These are phyloP conservation scores for Drosophila neoperkinsi DNA, from an alignment of 2,888 invertebrate genomes.

Conservation along the genomic window DNA sequence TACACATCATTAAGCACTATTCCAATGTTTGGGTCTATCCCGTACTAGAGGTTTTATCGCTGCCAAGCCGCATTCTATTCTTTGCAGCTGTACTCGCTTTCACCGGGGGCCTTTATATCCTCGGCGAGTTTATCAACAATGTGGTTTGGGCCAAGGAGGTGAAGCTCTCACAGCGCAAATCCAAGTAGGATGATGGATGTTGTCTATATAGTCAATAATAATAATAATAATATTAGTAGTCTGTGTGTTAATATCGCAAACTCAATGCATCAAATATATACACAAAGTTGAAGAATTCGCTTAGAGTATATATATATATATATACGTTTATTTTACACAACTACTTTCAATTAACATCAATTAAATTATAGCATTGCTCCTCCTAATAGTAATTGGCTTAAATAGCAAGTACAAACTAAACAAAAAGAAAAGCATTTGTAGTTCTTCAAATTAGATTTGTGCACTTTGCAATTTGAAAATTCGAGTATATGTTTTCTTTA, in stretches of 20 bases:
- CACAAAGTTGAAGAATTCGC: slow-evolving; percentile 28
- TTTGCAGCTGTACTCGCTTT: slow-evolving; percentile 89
- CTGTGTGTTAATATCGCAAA: slow-evolving; percentile 29
- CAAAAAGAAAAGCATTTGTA: slow-evolving; percentile 33
- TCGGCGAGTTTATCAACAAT: slow-evolving; percentile 91
- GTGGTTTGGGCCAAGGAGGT: slow-evolving; percentile 90
- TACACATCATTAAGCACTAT: slow-evolving; percentile 90
- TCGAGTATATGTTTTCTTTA: slow-evolving; percentile 23
- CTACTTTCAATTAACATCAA: slow-evolving; percentile 13
- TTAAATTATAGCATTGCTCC: slow-evolving; percentile 41
- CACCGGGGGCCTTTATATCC: slow-evolving; percentile 88
- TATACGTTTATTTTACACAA: slow-evolving; percentile 35
- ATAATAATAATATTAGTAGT: slow-evolving; percentile 11
- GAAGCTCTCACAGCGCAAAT: slow-evolving; percentile 84
- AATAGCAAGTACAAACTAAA: slow-evolving; percentile 25
- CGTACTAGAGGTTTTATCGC: slow-evolving; percentile 91
- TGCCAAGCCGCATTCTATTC: slow-evolving; percentile 90
- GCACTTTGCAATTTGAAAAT: slow-evolving; percentile 42
- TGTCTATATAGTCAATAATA: slow-evolving; percentile 52
- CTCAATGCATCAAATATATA: slow-evolving; percentile 18
- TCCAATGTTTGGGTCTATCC: slow-evolving; percentile 97
- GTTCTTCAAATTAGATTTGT: slow-evolving; percentile 52
- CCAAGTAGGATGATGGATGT: slow-evolving; percentile 72
- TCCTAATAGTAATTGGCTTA: slow-evolving; percentile 53
- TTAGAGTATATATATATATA: slow-evolving; percentile 16